These are phyloP conservation scores for Poeciliopsis turneri DNA, from an alignment of 2,797 vertebrate species.

Conservation along the genomic window DNA sequence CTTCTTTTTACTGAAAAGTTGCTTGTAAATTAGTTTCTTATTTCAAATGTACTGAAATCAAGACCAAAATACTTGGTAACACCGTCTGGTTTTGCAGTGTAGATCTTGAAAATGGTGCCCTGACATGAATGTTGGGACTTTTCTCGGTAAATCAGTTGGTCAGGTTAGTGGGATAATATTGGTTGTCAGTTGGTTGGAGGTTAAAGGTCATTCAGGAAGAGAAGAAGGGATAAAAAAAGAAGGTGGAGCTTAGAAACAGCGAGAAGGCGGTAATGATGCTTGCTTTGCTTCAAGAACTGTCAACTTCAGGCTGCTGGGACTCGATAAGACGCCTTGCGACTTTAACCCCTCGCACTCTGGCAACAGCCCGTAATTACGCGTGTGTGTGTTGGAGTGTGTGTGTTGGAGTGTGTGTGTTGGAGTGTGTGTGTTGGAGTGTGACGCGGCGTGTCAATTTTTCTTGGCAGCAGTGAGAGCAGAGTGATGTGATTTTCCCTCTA, in stretches of 20 bases:
- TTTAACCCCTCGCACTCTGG: constrained; percentile 43
- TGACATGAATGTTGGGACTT: constrained; percentile 53
- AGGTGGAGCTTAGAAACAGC: constrained; percentile 18
- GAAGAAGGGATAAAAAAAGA: constrained; percentile 44
- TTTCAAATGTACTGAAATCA: too few relatives aligned
- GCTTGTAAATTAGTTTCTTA: too few relatives aligned
- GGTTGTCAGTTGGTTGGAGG: constrained; percentile 62
- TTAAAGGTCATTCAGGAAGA: constrained; percentile 67
- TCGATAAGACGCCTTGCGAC: constrained; percentile 17
- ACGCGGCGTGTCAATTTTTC: constrained; percentile 63
- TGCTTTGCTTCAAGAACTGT: constrained; percentile 64
- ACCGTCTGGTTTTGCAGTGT: too few relatives aligned
- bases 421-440: constrained; percentile 40
- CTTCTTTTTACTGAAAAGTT: too few relatives aligned
- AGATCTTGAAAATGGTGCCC: too few relatives aligned
- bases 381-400: constrained; percentile 24
- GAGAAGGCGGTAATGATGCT: constrained; percentile 60
- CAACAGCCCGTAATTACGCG: constrained; percentile 52
- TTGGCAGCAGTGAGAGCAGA: constrained; percentile 56
- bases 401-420: constrained; percentile 15
- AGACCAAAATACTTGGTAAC: too few relatives aligned
- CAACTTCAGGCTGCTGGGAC: constrained; percentile 54
- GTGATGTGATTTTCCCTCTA: constrained; percentile 71
- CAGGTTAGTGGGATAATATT: constrained; percentile 38
- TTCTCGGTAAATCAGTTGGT: constrained; percentile 20